Evolutionary conservation across 2,797 vertebrate species (phyloP).

Genomic region (Buphagus erythrorhynchus): DNA sequence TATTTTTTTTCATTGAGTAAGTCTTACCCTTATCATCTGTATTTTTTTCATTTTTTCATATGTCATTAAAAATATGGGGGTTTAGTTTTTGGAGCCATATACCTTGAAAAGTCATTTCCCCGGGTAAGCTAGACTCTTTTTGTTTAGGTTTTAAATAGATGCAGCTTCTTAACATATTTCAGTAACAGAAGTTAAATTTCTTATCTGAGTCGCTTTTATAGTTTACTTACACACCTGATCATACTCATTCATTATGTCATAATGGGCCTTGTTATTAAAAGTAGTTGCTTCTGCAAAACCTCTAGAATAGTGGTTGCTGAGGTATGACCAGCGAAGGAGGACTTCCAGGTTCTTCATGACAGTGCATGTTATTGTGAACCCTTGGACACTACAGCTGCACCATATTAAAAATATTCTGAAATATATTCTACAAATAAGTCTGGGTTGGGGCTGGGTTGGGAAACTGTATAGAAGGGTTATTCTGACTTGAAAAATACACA

Average conservation of each 20-base stretch:
- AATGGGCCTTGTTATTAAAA: slow-evolving; percentile 70
- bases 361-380: slow-evolving; percentile 76
- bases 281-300: slow-evolving; percentile 67
- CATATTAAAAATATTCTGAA: slow-evolving; percentile 62
- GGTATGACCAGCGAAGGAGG: slow-evolving; percentile 55
- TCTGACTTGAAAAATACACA: slow-evolving; percentile 76
- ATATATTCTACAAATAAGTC: slow-evolving; percentile 50
- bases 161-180: slow-evolving; percentile 68
- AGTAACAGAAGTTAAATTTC: slow-evolving; percentile 48
- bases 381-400: slow-evolving; percentile 80
- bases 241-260: slow-evolving; percentile 37
- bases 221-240: slow-evolving; percentile 57
- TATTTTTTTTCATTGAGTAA: background rate
- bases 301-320: slow-evolving; percentile 66
- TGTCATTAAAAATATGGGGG: background rate
- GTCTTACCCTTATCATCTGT: background rate
- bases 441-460: slow-evolving; percentile 57
- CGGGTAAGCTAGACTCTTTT: slow-evolving; percentile 58
- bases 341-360: slow-evolving; percentile 54
- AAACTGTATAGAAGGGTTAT: slow-evolving; percentile 63
- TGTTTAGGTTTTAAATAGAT: slow-evolving; percentile 53
- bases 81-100: background rate
- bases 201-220: slow-evolving; percentile 52
- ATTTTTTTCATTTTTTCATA: background rate
- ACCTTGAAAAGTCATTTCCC: slow-evolving; percentile 45